Evolutionary conservation across 2,113 vertebrate species (phyloP).

Genomic region (Nothoprocta pentlandii): DNA sequence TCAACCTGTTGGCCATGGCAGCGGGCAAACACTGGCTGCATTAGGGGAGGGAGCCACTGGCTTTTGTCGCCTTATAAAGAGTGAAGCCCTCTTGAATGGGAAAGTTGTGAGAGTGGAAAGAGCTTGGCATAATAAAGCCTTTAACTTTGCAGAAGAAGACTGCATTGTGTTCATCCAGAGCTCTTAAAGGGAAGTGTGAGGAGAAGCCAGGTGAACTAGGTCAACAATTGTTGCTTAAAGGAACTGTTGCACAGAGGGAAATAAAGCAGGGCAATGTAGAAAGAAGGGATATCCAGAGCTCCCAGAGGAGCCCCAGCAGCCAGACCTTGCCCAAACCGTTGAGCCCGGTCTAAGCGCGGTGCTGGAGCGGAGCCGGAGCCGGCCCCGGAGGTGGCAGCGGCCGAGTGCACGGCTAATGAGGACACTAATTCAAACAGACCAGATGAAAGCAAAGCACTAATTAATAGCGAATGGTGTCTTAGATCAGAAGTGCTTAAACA

Average conservation of each 20-base stretch:
- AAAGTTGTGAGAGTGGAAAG: not conserved
- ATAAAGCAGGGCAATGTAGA: not conserved
- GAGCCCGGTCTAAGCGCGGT: not conserved
- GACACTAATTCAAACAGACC: not conserved
- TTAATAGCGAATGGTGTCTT: constrained; percentile 11
- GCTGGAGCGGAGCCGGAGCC: not conserved
- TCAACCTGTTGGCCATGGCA: not conserved
- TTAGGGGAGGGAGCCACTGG: not conserved
- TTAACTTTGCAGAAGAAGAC: not conserved
- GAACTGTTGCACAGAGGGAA: not conserved
- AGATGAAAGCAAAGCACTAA: constrained; percentile 35
- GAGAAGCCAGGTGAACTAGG: constrained; percentile 14
- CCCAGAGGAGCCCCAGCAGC: not conserved
- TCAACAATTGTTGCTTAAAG: not conserved
- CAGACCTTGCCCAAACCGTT: not conserved
- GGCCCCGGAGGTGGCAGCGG: not conserved
- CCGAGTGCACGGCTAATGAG: not conserved
- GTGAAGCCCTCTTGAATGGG: not conserved
- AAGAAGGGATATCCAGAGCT: not conserved
- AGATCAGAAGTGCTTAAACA: not conserved
- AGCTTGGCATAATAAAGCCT: not conserved
- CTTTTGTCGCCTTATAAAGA: not conserved
- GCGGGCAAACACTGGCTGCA: not conserved
- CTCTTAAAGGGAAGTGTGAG: constrained; percentile 1
- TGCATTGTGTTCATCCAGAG: not conserved